A percentile compares a stretch with the other conserved stretches of the same genome.
Conservation (phyloP, 2,113 vertebrate genomes). For the Marmota flaviventris region DNA sequence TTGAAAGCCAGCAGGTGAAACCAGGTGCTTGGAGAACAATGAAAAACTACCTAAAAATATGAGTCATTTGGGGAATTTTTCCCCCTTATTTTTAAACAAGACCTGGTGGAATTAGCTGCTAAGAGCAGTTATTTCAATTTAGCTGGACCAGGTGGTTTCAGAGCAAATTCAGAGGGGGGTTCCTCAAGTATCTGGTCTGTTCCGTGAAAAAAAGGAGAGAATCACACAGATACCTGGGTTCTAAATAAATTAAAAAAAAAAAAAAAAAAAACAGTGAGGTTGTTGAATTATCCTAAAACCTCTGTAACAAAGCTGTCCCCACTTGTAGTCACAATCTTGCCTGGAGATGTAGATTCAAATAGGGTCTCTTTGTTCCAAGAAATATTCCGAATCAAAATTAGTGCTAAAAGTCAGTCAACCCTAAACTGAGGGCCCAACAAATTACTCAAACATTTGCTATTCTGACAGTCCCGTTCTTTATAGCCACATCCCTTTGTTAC, state of each 20-base stretch:
- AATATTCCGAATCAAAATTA: constrained; percentile 79
- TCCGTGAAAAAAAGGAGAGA: constrained; percentile 26
- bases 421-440: constrained; percentile 74
- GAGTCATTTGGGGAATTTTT: constrained; percentile 60
- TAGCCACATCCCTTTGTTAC: constrained; percentile 83
- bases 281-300: constrained; percentile 24
- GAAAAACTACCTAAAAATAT: constrained; percentile 45
- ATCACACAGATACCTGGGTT: not conserved
- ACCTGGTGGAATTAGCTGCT: constrained; percentile 32
- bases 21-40: constrained; percentile 67
- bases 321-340: not conserved
- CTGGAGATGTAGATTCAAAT: not conserved
- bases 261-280: not conserved
- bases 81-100: constrained; percentile 55
- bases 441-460: constrained; percentile 74
- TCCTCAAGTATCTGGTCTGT: constrained; percentile 38
- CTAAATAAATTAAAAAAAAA: not conserved
- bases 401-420: constrained; percentile 70
- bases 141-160: constrained; percentile 37
- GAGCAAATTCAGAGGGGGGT: not conserved
- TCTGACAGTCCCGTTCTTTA: constrained; percentile 86
- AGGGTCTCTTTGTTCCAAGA: constrained; percentile 54
- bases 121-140: constrained; percentile 21
- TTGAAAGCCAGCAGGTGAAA: constrained; percentile 75
- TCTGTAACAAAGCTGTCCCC: not conserved